Conservation (phyloP, 2,113 vertebrate genomes). For the Varanus komodoensis region DNA sequence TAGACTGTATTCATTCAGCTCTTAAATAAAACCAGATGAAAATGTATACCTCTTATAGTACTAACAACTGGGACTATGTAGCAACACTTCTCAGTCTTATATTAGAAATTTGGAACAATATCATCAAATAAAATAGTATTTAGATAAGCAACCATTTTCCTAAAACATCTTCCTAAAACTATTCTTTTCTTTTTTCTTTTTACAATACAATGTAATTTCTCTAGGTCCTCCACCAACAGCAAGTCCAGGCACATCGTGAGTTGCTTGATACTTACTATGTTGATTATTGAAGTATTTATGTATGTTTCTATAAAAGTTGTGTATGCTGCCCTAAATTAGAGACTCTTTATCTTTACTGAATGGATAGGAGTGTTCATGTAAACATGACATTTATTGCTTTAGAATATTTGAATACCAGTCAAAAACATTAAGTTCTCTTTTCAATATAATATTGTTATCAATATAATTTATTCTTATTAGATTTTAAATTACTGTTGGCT, state of each 20-base stretch:
- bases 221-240: slow-evolving; percentile 93
- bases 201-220: slow-evolving; percentile 67
- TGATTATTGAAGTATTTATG: slow-evolving; percentile 57
- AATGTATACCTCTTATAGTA: background rate
- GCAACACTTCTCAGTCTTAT: background rate
- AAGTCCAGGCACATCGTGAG: slow-evolving; percentile 94
- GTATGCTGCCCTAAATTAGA: slow-evolving; percentile 44
- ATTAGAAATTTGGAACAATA: slow-evolving; percentile 17
- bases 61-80: background rate
- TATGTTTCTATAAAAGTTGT: slow-evolving; percentile 25
- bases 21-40: background rate
- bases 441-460: slow-evolving; percentile 33
- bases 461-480: slow-evolving; percentile 44
- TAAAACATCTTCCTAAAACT: slow-evolving; percentile 52
- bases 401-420: too few relatives aligned
- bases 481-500: slow-evolving; percentile 23
- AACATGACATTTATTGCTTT: too few relatives aligned
- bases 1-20: background rate
- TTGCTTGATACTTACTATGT: slow-evolving; percentile 67
- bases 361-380: background rate
- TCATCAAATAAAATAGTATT: slow-evolving; percentile 37
- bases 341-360: slow-evolving; percentile 24
- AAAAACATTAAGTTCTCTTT: too few relatives aligned
- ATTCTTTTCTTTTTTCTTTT: slow-evolving; percentile 46
- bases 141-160: slow-evolving; percentile 48